Evolutionary conservation across 1,140 invertebrate genomes (phyloP), one percentile per base, ranked within the genome.

Genomic region (Orchesella cincta): DNA sequence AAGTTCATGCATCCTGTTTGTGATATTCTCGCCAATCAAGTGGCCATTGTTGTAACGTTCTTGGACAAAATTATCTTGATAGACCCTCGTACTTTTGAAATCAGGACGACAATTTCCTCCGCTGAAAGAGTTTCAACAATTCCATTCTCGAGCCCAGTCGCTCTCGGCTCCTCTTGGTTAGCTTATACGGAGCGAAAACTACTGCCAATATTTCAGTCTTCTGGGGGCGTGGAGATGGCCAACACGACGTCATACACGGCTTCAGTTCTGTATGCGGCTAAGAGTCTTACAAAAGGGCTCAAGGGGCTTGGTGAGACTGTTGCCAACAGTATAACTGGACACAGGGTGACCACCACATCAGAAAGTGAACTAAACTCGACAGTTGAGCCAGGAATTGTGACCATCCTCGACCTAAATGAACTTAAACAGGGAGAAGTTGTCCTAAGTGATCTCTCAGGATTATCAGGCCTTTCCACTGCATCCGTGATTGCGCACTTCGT

Each of bases 211-310:
- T 92, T 93, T 84, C 90, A 94, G 82, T 96, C 94, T 84, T 93
- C 92, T 83, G 95, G 95, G 1, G 95, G 95, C 1, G 88, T 89
- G 82, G 88, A 89, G 39, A 87, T 86, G 35, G 88, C 90, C 80
- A 89, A 90, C 26, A 89, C 93, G 14, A 92, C 94, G 83, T 97
- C 95, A 81, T 98, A 98, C 84, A 97, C 96, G 72, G 95, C 96
- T 0, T 96, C 95, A 0, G 93, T 98, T 64, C 89, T 98, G 20
- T 95, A 96, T 86, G 96, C 96, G 28, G 96, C 96, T 28, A 98
- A 98, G 87, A 95, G 92, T 23, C 86, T 95, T 12, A 93, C 93
- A 33, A 93, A 93, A 84, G 93, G 93, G 8, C 84, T 95, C 20
- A 89, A 92, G 1, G 95, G 95, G 71, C 88, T 99, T 76, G 93